Evolutionary conservation across 2,888 invertebrate species (phyloP), one percentile per base, ranked within the genome.

Genomic region (Slavum lentiscoides): DNA sequence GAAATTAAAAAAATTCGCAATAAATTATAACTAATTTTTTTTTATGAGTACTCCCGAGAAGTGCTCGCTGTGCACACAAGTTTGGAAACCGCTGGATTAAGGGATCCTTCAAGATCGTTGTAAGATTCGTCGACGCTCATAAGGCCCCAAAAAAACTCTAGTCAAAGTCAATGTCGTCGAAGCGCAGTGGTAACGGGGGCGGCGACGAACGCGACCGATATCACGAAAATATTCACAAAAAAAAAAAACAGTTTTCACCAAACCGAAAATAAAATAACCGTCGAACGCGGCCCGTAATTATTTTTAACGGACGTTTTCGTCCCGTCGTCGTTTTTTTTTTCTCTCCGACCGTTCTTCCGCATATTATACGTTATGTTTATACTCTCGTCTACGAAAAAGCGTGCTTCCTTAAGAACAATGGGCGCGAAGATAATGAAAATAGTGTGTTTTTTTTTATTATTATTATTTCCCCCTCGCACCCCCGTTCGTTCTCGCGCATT

Each of bases 331-430:
- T 9, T 7, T 0, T 9, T 7, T 0, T 9, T 9, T 53, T 55
- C 21, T 59, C 21, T n/a, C 66, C 53, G 7, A 21, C 49, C 74
- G 62, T 74, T 49, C 68, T 23, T 21, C 53, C 49, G 23, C 21
- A 30, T 15, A 8, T 62, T 37, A 37, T 30, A 30, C n/a, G 15
- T 62, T 37, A 37, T n/a, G n/a, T n/a, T n/a, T n/a, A n/a, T n/a
- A n/a, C n/a, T n/a, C 7, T 66, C 53, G 19, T 19, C n/a, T 68
- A 77, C 21, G 70, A 64, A 80, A 70, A 80, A 80, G 80, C 80
- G 80, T 80, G 80, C 64, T 80, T 80, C 80, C 80, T 80, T 55
- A 80, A 80, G 80, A 80, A 80, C 80, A 80, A 80, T 80, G 80
- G 80, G 53, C 70, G 21, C 70, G 21, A 64, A 80, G 80, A 80